Evolutionary conservation across 2,797 vertebrate species (phyloP), one percentile per base, ranked within the genome.

Genomic region (Momotus momota): DNA sequence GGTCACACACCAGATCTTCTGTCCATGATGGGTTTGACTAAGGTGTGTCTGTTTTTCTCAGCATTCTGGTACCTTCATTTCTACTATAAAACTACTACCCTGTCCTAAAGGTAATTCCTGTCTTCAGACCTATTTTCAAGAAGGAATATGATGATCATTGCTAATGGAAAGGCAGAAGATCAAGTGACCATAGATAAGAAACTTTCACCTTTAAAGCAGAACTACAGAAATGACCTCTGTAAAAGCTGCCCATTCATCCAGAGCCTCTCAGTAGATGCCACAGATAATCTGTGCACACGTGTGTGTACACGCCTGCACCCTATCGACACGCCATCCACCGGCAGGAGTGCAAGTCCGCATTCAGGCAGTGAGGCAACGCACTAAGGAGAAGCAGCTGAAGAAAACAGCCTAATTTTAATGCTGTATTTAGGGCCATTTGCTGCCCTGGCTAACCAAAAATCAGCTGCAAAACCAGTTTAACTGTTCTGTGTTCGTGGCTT

Each of bases 261-360:
- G 33, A 81, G 18, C 22, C 64, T 60, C 70, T 64, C 48, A 71
- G 54, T 22, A 61, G 58, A 64, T n/a, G 38, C 27, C 22, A 58
- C 11, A 66, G 46, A 45, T 18, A 73, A 45, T 2, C 0, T 18
- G 27, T 0, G 5, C 41, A 26, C 4, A 3, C 5, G 0, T 5
- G 48, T 14, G 3, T 26, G 14, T 26, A 17, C 33, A 8, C 26
- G 41, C 35, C 54, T 43, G 48, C 33, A 35, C 26, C 31, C 41
- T 54, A 14, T 4, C 19, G 41, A 16, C 51, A 4, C 1, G 1
- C 21, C 49, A 23, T 46, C 14, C 60, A 33, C 43, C 12, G 25
- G 45, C 60, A 73, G 75, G 23, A 58, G 12, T 1, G 0, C n/a
- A 43, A 6, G 0, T 22, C 55, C 1, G 0, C 22, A 4, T 35